Conservation (phyloP, 2,113 vertebrate genomes). For the Pseudorasbora parva region DNA sequence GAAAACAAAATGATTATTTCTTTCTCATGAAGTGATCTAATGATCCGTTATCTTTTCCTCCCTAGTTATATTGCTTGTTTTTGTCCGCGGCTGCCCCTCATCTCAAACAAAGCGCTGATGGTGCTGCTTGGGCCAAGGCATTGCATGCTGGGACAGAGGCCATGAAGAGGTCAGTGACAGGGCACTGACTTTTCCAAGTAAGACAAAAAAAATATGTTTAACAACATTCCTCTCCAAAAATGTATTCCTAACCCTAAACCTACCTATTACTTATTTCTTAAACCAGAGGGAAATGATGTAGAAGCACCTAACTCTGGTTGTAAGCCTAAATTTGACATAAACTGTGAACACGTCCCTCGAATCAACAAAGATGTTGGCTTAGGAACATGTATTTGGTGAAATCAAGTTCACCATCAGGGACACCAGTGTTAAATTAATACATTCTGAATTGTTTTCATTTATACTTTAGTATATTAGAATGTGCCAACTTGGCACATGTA, state of each 20-base stretch:
- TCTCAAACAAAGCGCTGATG: conserved; percentile 67
- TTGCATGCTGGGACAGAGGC: conserved; percentile 88
- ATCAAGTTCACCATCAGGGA: too few relatives aligned
- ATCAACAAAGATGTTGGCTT: too few relatives aligned
- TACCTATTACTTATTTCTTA: too few relatives aligned
- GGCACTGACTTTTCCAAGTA: not conserved
- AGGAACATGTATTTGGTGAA: too few relatives aligned
- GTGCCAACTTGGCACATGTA: too few relatives aligned
- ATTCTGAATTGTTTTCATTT: not conserved
- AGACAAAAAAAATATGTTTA: too few relatives aligned
- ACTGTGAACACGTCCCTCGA: too few relatives aligned
- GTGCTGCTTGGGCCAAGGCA: conserved; percentile 82
- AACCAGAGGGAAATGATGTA: too few relatives aligned
- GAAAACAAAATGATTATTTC: not conserved
- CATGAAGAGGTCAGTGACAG: conserved; percentile 80
- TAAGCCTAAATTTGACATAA: too few relatives aligned
- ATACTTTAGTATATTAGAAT: not conserved
- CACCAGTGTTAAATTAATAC: not conserved
- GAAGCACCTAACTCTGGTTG: too few relatives aligned
- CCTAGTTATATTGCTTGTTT: conserved; percentile 90
- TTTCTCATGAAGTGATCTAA: not conserved
- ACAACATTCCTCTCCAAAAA: too few relatives aligned
- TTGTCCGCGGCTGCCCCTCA: conserved; percentile 84
- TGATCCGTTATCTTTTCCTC: not conserved
- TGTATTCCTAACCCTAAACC: too few relatives aligned